Conservation (phyloP, 2,113 vertebrate species). For the Cyanistes caeruleus region DNA sequence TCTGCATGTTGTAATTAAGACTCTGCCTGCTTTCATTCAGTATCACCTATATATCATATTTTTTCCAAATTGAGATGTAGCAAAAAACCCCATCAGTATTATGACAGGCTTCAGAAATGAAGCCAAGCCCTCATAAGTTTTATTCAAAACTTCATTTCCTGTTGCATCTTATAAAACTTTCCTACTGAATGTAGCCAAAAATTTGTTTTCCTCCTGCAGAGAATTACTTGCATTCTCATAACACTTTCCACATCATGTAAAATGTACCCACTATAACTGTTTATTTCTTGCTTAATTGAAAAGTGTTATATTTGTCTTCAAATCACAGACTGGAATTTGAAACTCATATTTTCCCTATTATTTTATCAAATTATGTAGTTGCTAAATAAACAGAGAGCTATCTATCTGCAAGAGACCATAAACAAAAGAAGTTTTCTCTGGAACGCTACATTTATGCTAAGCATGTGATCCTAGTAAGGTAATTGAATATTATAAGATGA, state of each 20-base stretch:
- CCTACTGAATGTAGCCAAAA: not conserved
- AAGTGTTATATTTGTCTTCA: not conserved
- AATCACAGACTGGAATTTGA: not conserved
- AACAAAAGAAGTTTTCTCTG: not conserved
- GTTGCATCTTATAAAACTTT: not conserved
- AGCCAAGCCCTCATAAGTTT: not conserved
- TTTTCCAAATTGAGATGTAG: not conserved
- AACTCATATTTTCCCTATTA: not conserved
- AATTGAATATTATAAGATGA: not conserved
- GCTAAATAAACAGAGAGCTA: not conserved
- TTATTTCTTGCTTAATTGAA: not conserved
- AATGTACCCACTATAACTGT: not conserved
- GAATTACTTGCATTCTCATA: not conserved
- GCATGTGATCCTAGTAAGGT: not conserved
- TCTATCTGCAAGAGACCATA: not conserved
- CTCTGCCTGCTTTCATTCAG: not conserved
- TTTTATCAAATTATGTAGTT: constrained; percentile 11
- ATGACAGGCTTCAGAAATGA: not conserved
- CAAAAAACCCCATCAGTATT: not conserved
- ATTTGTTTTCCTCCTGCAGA: not conserved
- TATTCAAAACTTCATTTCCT: not conserved
- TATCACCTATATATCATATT: not conserved
- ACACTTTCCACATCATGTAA: not conserved
- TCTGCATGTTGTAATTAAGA: not conserved
- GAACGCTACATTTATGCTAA: not conserved